These are phyloP conservation scores for Drosophila sp. DNA, from an alignment of 1,140 invertebrate genomes.

Conservation along the genomic window DNA sequence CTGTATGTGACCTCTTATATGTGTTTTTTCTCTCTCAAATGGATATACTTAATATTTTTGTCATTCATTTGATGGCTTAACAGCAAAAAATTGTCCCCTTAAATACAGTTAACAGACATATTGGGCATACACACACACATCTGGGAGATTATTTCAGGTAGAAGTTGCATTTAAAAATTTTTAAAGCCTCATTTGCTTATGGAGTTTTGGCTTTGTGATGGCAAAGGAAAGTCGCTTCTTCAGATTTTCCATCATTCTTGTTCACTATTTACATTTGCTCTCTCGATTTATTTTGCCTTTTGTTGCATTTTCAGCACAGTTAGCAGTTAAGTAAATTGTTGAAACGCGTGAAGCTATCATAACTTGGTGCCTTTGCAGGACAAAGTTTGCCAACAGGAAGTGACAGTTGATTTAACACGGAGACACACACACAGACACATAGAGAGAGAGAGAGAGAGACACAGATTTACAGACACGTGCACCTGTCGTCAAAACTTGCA, in stretches of 20 bases:
- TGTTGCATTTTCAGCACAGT: constrained; percentile 45
- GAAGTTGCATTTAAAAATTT: neutral
- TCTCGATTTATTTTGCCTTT: constrained; percentile 23
- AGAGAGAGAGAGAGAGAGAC: constrained; percentile 12
- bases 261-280: neutral
- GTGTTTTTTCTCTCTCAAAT: neutral
- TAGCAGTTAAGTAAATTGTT: constrained; percentile 71
- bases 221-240: neutral
- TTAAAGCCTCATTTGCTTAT: neutral
- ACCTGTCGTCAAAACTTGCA: constrained; percentile 79
- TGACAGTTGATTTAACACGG: constrained; percentile 79
- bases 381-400: constrained; percentile 75
- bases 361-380: constrained; percentile 59
- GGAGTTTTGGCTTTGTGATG: too few species aligned
- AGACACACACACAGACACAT: constrained; percentile 24
- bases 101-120: neutral
- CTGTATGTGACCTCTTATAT: neutral
- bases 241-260: too few species aligned
- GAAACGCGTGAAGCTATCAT: constrained; percentile 72
- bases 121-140: neutral
- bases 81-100: neutral
- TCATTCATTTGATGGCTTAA: neutral
- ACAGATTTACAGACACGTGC: constrained; percentile 51
- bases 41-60: constrained; percentile 4
- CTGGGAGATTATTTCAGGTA: neutral